phyloP scores from a whole-genome alignment of 2,797 vertebrate species.

The Nothura maculosa region DNA sequence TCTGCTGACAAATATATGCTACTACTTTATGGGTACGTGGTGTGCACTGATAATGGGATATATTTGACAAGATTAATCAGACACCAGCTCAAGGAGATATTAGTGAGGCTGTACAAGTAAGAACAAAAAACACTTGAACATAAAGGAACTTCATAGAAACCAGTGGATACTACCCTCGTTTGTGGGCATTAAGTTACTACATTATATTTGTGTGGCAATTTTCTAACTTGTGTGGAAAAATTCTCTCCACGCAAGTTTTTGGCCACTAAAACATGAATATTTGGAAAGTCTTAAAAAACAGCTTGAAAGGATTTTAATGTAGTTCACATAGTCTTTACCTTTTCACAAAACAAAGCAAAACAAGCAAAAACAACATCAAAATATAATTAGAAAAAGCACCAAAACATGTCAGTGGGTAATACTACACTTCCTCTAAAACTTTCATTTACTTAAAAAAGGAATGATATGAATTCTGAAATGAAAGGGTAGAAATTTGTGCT shows the following conservation, averaged over 20 bases:
- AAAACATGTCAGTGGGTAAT: background rate
- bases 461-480: background rate
- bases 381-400: background rate
- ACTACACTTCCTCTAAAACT: background rate
- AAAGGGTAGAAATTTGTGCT: background rate
- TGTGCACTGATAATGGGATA: background rate
- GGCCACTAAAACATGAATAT: fast-evolving
- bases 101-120: background rate
- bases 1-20: slow-evolving; percentile 27
- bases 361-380: background rate
- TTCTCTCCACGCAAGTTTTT: background rate
- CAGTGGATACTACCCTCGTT: no score
- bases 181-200: no score
- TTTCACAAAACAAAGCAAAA: background rate
- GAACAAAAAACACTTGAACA: background rate
- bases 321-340: background rate
- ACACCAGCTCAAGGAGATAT: background rate
- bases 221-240: background rate
- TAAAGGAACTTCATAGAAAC: slow-evolving; percentile 34
- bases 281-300: background rate
- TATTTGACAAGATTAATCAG: slow-evolving; percentile 51
- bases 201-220: no score
- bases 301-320: background rate
- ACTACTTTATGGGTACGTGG: slow-evolving; percentile 1
- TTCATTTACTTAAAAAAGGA: background rate